Base-by-base conservation (phyloP, 2,113 vertebrate genomes). In the Tetraodon nigroviridis region DNA sequence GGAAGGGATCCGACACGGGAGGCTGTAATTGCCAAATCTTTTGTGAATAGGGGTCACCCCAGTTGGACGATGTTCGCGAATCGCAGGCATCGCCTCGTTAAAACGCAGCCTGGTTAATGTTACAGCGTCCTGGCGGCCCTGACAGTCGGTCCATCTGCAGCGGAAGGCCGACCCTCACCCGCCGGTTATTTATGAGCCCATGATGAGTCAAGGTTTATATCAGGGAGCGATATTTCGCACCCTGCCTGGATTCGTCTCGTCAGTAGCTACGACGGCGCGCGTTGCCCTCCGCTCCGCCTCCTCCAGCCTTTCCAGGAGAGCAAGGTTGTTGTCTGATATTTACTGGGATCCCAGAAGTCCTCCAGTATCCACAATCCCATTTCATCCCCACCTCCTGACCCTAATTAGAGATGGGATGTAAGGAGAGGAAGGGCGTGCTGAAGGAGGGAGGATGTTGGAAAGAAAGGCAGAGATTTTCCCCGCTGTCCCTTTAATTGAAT, bases 11-110 rank as follows among this genome's bases (percentile, higher is more conserved):
- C 53, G 37, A 77, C 79, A 64, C 71, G 85, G 82, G 82, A 84
- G 82, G 78, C 76, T 84, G 79, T 84, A 87, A 88, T 88, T 88
- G 87, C 83, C 83, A 87, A 86, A 89, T 88, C 84, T 87, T 82
- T 78, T 79, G 82, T 86, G 85, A 87, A 86, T 82, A 78, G 85
- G 74, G 82, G 80, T 83, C 78, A 75, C 81, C 70, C 78, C 46
- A 70, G 48, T 80, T 75, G 73, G 69, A 69, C 40, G 69, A 41
- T 48, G 16, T 61, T 77, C 84, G 71, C 58, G 81, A 83, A 82
- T 75, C 19, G 64, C 64, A 56, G 60, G 68, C 65, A 81, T 84
- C 80, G 80, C 55, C 69, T 69, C 75, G 67, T 76, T 69, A 62
- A 69, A 68, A 67, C 57, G 53, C 46, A 1, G 65, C 68, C 66